Evolutionary conservation across 2,113 vertebrate genomes (phyloP).

Genomic region (Gadus chalcogrammus): DNA sequence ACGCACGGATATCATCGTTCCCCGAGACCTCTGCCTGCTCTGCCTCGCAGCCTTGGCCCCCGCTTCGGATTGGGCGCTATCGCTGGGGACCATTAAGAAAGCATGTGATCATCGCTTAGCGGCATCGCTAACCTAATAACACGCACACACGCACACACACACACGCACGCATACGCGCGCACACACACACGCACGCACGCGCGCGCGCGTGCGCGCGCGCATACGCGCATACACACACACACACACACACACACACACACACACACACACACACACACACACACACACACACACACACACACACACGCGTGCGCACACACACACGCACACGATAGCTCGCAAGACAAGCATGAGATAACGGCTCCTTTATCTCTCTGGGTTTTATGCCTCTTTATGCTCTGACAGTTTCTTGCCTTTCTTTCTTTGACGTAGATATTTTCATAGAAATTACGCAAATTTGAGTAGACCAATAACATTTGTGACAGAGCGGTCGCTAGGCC

Average conservation of each 20-base stretch:
- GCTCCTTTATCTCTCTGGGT: neutral
- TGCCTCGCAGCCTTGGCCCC: neutral
- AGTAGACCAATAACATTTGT: no score
- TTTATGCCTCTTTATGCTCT: neutral
- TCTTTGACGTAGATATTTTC: no score
- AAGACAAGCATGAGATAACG: neutral
- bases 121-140: neutral
- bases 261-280: no score
- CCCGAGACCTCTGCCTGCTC: neutral
- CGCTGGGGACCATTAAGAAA: neutral
- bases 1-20: neutral
- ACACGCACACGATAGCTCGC: no score
- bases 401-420: no score
- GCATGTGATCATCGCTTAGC: neutral
- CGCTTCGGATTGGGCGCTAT: neutral
- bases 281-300: no score
- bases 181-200: no score
- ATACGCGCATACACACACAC: no score
- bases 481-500: neutral
- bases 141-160: neutral
- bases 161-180: no score
- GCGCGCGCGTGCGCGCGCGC: no score
- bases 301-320: no score
- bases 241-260: neutral
- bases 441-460: no score